Evolutionary conservation across 2,888 invertebrate species (phyloP), one percentile per base, ranked within the genome.

Genomic region (Drosophila recens): DNA sequence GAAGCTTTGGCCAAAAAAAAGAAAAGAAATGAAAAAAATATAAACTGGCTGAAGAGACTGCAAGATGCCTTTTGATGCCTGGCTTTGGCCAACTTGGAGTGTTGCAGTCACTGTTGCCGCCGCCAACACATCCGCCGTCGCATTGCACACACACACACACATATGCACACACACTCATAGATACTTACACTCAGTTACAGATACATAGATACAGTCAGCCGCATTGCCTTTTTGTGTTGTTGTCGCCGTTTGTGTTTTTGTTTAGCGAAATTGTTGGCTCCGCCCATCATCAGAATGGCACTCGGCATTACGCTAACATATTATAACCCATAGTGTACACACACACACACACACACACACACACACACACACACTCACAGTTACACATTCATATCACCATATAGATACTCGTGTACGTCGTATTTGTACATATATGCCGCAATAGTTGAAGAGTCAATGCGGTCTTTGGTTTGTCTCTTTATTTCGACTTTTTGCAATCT

Each of bases 281-380:
- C 89, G 89, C 89, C 89, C 90, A 86, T 89, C 87, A 90, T 90
- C 90, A 90, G 79, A 71, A 85, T 79, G 85, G 79, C 83, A 86
- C 83, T 82, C 83, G 83, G 89, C 82, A 85, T 87, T 85, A 89
- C 89, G 89, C 87, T 89, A 87, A 85, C 89, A 85, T 85, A 87
- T 85, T 85, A 85, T 85, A 85, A 81, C 84, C 87, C 74, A 84
- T 81, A 72, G 75, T 62, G 53, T 62, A 67, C 53, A 82, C 69
- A 72, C 54, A 54, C 59, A 68, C 45, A 81, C 52, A 58, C 67
- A 68, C 62, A 62, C n/a, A n/a, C n/a, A n/a, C n/a, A n/a, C 69
- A 72, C 54, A 54, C 59, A 68, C 66, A 43, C 66, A 79, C 67
- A 63, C 64, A 61, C 45, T 53, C 54, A 43, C 40, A 51, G 33